A percentile compares a stretch with the other conserved stretches of the same genome.
Evolutionary conservation across 1,140 invertebrate genomes (phyloP).

Genomic region (Anthonomus grandis): DNA sequence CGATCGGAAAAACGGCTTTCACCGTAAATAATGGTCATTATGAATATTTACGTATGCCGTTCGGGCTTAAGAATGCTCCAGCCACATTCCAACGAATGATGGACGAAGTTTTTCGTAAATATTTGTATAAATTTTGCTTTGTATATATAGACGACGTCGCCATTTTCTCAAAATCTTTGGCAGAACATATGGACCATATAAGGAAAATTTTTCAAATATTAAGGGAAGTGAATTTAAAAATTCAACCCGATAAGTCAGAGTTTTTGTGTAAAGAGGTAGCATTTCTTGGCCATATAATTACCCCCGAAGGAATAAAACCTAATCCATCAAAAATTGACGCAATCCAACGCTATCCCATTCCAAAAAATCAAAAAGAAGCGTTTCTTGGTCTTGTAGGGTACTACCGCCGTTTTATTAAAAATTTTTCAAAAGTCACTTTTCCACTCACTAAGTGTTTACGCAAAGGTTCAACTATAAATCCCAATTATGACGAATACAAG

Average conservation of each 20-base stretch:
- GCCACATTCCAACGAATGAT: constrained; percentile 51
- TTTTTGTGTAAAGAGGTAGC: constrained; percentile 33
- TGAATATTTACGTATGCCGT: constrained; percentile 49
- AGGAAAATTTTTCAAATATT: constrained; percentile 32
- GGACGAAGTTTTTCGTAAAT: constrained; percentile 39
- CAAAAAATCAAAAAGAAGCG: constrained; percentile 16
- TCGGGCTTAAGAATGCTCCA: constrained; percentile 49
- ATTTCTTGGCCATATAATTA: constrained; percentile 25
- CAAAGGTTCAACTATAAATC: constrained; percentile 22
- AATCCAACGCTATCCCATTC: constrained; percentile 17
- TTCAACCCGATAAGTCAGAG: constrained; percentile 39
- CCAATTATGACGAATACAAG: background rate
- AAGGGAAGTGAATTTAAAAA: constrained; percentile 34
- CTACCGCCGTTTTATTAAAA: constrained; percentile 32
- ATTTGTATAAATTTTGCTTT: constrained; percentile 33
- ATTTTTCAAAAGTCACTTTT: constrained; percentile 17
- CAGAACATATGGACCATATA: constrained; percentile 35
- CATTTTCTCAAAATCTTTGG: constrained; percentile 31
- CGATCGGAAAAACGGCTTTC: constrained; percentile 53
- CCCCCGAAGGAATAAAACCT: constrained; percentile 22
- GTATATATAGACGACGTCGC: constrained; percentile 47
- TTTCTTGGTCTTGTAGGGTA: constrained; percentile 31
- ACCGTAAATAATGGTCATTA: constrained; percentile 42
- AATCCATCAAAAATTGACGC: constrained; percentile 19
- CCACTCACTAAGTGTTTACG: constrained; percentile 33